Evolutionary conservation across 2,797 vertebrate species (phyloP), one percentile per base, ranked within the genome.

Genomic region (Sparidentex hasta): DNA sequence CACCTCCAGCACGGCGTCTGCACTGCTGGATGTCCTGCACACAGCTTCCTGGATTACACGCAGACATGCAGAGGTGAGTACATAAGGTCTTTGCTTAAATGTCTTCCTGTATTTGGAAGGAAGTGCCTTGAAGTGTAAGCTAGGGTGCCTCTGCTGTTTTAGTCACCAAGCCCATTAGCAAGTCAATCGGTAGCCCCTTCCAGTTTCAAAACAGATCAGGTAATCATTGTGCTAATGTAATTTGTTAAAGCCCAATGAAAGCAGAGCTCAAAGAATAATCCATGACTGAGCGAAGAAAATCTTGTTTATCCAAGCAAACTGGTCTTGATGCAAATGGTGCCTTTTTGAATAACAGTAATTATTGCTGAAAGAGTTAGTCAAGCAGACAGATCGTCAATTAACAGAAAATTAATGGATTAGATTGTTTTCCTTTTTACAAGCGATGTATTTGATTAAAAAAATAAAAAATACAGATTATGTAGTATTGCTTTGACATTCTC

Each of bases 61-160:
- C 94, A 93, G 47, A 90, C 93, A 5, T 99, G 98, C 93, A 94
- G 91, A 96, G 95, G 98, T 97, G 25, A 72, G 84, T 18, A 0
- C 5, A 0, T 1, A 2, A 23, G 8, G 7, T 1, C 3, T 21
- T 41, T 13, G 6, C 3, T 20, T 65, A 50, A 0, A 9, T 27
- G 21, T 58, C 3, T 5, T 17, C 3, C 12, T 3, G 43, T 20
- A 17, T 33, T 14, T 1, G 0, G 5, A 33, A 33, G 14, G 52
- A 41, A 8, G 14, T 21, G n/a, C 23, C 9, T 25, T 7, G 7
- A 18, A 38, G 27, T 5, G 1, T 12, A 5, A 18, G 27, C n/a
- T 8, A 3, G 7, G 14, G 8, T 0, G 59, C 16, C 14, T 54
- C n/a, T 62, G 52, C 12, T 13, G 12, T 25, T 17, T 23, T 7